These are phyloP conservation scores for Alectura lathami DNA, from an alignment of 2,113 vertebrate genomes.

Conservation along the genomic window DNA sequence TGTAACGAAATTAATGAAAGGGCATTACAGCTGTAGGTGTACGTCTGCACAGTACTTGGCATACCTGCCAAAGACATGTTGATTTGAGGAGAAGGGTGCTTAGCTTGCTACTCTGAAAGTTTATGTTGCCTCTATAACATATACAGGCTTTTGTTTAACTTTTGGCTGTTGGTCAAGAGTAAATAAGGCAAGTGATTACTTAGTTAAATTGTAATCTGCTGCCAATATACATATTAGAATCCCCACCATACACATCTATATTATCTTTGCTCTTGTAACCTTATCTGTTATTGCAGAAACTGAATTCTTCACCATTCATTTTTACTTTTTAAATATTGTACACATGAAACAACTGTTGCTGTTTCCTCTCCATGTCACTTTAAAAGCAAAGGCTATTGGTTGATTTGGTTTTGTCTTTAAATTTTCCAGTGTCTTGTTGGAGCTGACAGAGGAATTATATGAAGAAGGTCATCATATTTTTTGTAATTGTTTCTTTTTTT, in stretches of 20 bases:
- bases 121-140: background rate
- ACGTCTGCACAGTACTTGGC: background rate
- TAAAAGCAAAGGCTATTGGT: background rate
- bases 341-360: background rate
- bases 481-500: background rate
- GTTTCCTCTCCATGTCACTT: background rate
- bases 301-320: background rate
- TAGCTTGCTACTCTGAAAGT: background rate
- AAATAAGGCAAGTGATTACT: background rate
- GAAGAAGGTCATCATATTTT: background rate
- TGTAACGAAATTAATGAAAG: background rate
- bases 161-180: background rate
- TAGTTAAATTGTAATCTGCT: background rate
- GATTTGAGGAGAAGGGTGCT: background rate
- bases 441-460: background rate
- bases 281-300: background rate
- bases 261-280: background rate
- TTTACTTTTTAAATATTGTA: background rate
- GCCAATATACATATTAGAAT: background rate
- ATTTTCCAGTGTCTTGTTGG: background rate
- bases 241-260: background rate
- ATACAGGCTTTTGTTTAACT: background rate
- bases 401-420: background rate
- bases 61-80: accelerated
- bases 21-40: background rate